Conservation (phyloP, 2,888 invertebrate genomes). For the Dexiosoma caninum region DNA sequence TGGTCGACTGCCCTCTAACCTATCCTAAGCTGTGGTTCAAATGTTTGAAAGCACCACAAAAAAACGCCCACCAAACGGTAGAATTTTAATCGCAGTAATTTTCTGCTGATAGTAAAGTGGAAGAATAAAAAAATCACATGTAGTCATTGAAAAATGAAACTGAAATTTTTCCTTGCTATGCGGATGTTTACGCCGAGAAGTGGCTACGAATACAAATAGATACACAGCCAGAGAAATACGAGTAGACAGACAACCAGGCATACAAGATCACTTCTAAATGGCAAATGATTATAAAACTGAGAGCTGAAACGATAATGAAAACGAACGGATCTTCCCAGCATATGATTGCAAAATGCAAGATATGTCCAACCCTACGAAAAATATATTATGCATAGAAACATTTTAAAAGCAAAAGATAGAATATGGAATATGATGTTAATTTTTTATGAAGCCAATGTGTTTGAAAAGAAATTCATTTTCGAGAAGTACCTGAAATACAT, state of each 20-base stretch:
- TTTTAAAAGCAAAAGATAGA: no score
- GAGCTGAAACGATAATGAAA: conserved; percentile 20
- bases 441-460: no score
- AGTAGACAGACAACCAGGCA: not conserved
- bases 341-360: not conserved
- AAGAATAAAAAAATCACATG: conserved; percentile 3
- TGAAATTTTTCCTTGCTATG: conserved; percentile 38
- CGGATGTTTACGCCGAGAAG: conserved; percentile 36
- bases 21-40: not conserved
- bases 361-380: conserved; percentile 26
- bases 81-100: conserved; percentile 18
- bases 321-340: conserved; percentile 35
- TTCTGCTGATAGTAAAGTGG: no score
- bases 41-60: not conserved
- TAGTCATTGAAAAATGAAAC: conserved; percentile 46
- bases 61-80: conserved; percentile 46
- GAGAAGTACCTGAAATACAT: no score
- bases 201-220: not conserved
- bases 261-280: conserved; percentile 49
- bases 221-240: not conserved
- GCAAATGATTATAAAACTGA: conserved; percentile 46
- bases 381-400: no score
- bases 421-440: no score
- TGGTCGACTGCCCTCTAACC: no score
- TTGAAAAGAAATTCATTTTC: no score